Evolutionary conservation across 35 echinoderm and acorn worm genomes (phyloP), one percentile per base, ranked within the genome.

Genomic region (Eucidaris tribuloides): DNA sequence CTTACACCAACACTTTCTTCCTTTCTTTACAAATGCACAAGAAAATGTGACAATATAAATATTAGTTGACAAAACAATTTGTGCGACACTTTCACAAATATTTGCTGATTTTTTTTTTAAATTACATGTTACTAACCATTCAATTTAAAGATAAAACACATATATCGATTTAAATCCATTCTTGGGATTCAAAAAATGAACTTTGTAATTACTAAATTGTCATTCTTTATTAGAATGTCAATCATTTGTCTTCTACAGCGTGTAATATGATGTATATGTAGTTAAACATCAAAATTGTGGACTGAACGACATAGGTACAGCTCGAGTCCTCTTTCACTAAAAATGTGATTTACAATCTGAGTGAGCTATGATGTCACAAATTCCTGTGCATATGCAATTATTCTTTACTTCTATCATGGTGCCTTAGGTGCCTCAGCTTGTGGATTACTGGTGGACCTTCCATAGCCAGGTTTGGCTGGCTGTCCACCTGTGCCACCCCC

Each of bases 311-410:
- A 42, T 74, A 9, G 9, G 48, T n/a, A 52, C 48, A n/a, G n/a
- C n/a, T n/a, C 9, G 48, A 11, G n/a, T 11, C n/a, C n/a, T 11
- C 48, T 11, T 52, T 52, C 9, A 9, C 48, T n/a, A 52, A n/a
- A 52, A 9, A 52, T 52, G 48, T 44, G 6, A 44, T 24, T 36
- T 74, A 25, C n/a, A n/a, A n/a, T n/a, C n/a, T n/a, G n/a, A n/a
- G n/a, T n/a, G n/a, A n/a, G n/a, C n/a, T n/a, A n/a, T n/a, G 15
- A 74, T 74, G 68, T 74, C 68, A 74, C 68, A 74, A 74, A 42
- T 74, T 44, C 68, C 44, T 14, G 41, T 74, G 68, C 68, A 74
- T 32, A 17, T 43, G 22, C n/a, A n/a, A n/a, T n/a, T n/a, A n/a
- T n/a, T n/a, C n/a, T n/a, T n/a, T n/a, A n/a, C n/a, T 64, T 32